phyloP scores from a whole-genome alignment of 35 echinoderm and acorn worm genomes.

The Eucidaris tribuloides region DNA sequence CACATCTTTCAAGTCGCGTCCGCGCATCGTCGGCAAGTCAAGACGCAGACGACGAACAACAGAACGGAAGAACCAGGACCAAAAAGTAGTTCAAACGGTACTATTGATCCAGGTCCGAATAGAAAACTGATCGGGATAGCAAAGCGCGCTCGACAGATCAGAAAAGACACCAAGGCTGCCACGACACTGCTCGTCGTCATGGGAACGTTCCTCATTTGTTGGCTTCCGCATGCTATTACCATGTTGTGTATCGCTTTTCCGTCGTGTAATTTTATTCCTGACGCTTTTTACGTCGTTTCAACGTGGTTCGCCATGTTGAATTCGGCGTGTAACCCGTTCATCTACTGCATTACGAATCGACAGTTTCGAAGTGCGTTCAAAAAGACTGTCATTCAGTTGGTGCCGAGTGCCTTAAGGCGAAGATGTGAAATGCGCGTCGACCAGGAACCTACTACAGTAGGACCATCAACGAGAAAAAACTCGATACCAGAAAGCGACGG shows the following conservation, averaged over 20 bases:
- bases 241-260: neutral
- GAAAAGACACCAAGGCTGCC: conserved; percentile 59
- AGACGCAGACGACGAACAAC: conserved; percentile 11
- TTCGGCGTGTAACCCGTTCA: conserved; percentile 71
- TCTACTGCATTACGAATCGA: conserved; percentile 67
- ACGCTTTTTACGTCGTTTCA: conserved; percentile 33
- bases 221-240: conserved; percentile 57
- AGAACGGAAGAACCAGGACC: neutral
- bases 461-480: neutral
- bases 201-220: conserved; percentile 65
- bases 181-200: conserved; percentile 74
- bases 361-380: conserved; percentile 60
- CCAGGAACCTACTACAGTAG: neutral
- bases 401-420: neutral
- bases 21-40: conserved; percentile 40
- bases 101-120: neutral
- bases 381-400: neutral
- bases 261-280: conserved; percentile 13
- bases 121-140: neutral
- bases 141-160: conserved; percentile 13
- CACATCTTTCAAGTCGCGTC: conserved; percentile 59
- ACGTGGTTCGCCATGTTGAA: conserved; percentile 70
- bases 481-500: too few species aligned
- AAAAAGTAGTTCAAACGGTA: too few species aligned
- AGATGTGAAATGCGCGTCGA: neutral